Percentiles rank a stretch among this genome's conserved stretches.
Evolutionary conservation across 2,797 vertebrate species (phyloP).

Genomic region (Sphaeramia orbicularis): DNA sequence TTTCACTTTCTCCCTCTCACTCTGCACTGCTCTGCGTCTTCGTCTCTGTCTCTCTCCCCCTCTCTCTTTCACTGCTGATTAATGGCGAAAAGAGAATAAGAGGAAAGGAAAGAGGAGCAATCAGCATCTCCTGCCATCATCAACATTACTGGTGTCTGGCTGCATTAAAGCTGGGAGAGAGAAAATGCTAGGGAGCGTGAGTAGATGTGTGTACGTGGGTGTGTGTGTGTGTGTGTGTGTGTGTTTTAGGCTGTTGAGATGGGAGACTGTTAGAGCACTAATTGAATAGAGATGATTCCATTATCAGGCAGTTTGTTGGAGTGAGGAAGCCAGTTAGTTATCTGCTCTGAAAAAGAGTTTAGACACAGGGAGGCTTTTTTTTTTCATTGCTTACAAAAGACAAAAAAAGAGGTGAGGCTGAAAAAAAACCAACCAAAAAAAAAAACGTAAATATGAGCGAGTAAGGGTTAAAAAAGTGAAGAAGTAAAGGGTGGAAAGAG

Average conservation of each 20-base stretch:
- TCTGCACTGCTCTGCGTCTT: slow-evolving; percentile 7
- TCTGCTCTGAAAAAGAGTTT: slow-evolving; percentile 57
- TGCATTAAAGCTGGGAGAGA: slow-evolving; percentile 68
- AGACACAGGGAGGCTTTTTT: slow-evolving; percentile 7
- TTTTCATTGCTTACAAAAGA: slow-evolving; percentile 11
- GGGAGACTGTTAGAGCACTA: slow-evolving; percentile 73
- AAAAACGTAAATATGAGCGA: too few relatives aligned
- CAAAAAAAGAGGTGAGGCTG: neutral
- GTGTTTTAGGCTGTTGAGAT: slow-evolving; percentile 51
- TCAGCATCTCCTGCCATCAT: slow-evolving; percentile 78
- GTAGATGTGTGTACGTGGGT: slow-evolving; percentile 21
- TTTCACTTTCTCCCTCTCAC: slow-evolving; percentile 6
- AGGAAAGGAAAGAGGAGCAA: slow-evolving; percentile 70
- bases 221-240: slow-evolving; percentile 25
- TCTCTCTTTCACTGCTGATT: slow-evolving; percentile 74
- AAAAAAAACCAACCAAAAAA: too few relatives aligned
- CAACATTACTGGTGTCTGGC: slow-evolving; percentile 76
- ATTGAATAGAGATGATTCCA: slow-evolving; percentile 81
- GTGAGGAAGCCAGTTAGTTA: slow-evolving; percentile 74
- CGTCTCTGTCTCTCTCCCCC: slow-evolving; percentile 17
- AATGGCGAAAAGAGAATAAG: slow-evolving; percentile 73
- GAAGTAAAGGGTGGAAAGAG: neutral
- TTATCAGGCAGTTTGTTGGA: slow-evolving; percentile 80
- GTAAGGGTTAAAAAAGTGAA: neutral
- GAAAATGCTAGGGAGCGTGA: slow-evolving; percentile 29